phyloP scores from a whole-genome alignment of 2,888 invertebrate genomes.

The Rugalucina vietnamica region DNA sequence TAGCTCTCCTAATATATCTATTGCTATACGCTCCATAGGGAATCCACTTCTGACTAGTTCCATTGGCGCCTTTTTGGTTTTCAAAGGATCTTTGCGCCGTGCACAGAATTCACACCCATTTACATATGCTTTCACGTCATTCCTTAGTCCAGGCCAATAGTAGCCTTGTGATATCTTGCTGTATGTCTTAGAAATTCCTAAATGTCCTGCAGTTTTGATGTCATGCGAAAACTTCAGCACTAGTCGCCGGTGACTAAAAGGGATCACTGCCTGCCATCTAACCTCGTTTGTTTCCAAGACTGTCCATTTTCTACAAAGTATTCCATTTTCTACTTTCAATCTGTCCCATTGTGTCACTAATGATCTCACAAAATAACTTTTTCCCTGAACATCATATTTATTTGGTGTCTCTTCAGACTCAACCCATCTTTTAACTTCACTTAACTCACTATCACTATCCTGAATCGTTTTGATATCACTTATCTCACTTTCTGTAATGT shows the following conservation, averaged over 20 bases:
- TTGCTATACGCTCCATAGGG: slow-evolving; percentile 38
- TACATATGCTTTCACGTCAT: slow-evolving; percentile 12
- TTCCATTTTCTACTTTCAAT: slow-evolving; percentile 3
- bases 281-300: not conserved
- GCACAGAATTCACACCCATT: slow-evolving; percentile 13
- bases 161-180: too few relatives aligned
- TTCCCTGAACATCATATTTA: not conserved
- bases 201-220: slow-evolving; percentile 24
- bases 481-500: not conserved
- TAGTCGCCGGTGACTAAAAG: slow-evolving; percentile 9
- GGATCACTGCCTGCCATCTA: slow-evolving; percentile 16
- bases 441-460: not conserved
- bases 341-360: not conserved
- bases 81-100: not conserved
- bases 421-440: not conserved
- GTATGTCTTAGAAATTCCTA: slow-evolving; percentile 32
- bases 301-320: slow-evolving; percentile 10
- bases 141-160: slow-evolving; percentile 19
- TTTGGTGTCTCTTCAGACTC: not conserved
- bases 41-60: not conserved
- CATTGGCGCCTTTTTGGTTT: slow-evolving; percentile 29
- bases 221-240: slow-evolving; percentile 27
- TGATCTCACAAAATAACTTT: not conserved
- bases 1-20: slow-evolving; percentile 35
- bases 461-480: not conserved